Evolutionary conservation across 1,140 invertebrate species (phyloP), one percentile per base, ranked within the genome.

Genomic region (Aplysia californica): DNA sequence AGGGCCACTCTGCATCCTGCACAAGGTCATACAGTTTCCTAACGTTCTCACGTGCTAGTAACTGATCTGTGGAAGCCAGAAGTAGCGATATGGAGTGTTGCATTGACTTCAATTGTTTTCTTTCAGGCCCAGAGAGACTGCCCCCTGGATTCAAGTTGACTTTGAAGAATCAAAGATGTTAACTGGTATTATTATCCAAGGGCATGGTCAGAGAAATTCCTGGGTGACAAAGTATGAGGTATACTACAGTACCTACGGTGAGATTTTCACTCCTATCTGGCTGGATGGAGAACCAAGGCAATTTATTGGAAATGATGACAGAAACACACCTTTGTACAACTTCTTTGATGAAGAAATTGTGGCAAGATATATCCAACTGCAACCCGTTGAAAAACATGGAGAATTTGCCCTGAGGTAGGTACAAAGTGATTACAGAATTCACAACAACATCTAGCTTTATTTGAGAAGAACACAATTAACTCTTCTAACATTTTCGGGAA

Each of bases 141-240:
- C 66, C 18, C 81, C 77, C 18, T 82, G 79, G 69, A 80, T 83
- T 35, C 75, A 89, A 82, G 84, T 90, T 21, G 84, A 90, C 79
- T 84, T 90, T 59, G 41, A 79, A 35, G 86, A 90, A 64, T 73
- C 84, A 2, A 87, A 89, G 73, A 76, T 83, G 61, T 78, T 90
- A 23, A 87, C 88, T 33, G 89, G 89, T 0, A 78, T 89, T 33
- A 59, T 82, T 21, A 80, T 80, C 4, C 81, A 84, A 61, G 84
- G 83, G 18, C 58, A 67, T 64, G 69, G 38, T 6, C 38, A 78
- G 18, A 71, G 68, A 21, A 74, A 82, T 15, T 82, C 84, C n/a
- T 90, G 85, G 84, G 83, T 90, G 1, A 85, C 78, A 55, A 41
- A 58, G 2, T 90, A 87, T 70, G 82, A 81, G 15, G 82, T 90